These are phyloP conservation scores for Drosophila virilis DNA, from an alignment of 1,140 invertebrate genomes.

Conservation along the genomic window DNA sequence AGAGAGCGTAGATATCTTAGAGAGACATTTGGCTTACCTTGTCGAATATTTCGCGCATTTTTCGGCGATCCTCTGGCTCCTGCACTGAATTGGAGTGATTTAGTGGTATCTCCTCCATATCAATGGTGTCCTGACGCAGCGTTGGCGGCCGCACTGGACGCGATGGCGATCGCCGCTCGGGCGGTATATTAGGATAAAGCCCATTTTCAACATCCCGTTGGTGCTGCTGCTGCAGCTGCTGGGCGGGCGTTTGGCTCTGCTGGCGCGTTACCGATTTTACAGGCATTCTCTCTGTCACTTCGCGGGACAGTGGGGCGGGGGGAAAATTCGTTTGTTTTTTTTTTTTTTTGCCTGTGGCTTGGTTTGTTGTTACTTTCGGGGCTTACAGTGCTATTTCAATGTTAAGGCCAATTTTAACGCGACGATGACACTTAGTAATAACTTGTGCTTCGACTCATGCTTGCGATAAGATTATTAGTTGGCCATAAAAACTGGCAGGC, in stretches of 20 bases:
- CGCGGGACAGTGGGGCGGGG: neutral
- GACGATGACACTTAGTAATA: conserved; percentile 47
- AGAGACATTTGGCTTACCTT: conserved; percentile 49
- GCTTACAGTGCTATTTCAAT: conserved; percentile 6
- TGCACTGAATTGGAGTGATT: conserved; percentile 54
- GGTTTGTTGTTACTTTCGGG: neutral
- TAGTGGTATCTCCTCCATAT: conserved; percentile 79
- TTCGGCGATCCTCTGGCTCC: conserved; percentile 73
- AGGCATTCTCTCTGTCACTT: conserved; percentile 44
- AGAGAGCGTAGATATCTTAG: neutral
- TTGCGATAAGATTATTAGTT: conserved; percentile 68
- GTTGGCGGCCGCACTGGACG: conserved; percentile 56
- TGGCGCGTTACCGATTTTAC: conserved; percentile 63
- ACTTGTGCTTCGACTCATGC: conserved; percentile 57
- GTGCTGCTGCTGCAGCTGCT: conserved; percentile 68
- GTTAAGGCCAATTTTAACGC: conserved; percentile 8
- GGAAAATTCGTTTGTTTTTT: conserved; percentile 7
- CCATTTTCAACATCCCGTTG: conserved; percentile 76
- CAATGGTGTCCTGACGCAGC: conserved; percentile 75
- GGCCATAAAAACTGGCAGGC: conserved; percentile 41
- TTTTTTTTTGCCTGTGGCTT: conserved; percentile 15
- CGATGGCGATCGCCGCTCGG: conserved; percentile 58
- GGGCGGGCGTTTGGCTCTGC: conserved; percentile 71
- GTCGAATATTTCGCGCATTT: conserved; percentile 72
- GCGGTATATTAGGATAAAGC: conserved; percentile 72